Base-by-base conservation (phyloP, 2,113 vertebrate genomes). In the Shinisaurus crocodilurus region DNA sequence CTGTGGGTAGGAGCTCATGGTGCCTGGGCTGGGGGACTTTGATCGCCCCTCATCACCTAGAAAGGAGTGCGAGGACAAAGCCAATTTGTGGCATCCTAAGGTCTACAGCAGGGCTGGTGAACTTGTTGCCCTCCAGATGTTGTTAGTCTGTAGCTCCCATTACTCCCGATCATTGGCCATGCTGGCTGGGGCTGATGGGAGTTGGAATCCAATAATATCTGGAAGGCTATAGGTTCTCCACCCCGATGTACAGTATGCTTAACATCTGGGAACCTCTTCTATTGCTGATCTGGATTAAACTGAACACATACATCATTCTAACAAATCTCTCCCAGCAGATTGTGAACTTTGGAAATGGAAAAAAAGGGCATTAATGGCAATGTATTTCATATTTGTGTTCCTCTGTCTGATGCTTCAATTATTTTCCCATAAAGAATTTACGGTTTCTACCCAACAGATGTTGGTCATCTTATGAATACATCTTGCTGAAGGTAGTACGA, bases 231-330 rank as follows among this genome's bases (percentile, higher is more conserved):
- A 32, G 82, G 45, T 85, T 54, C 45, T 43, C 45, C 67, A n/a
- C 20, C 18, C 34, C 29, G 7, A 63, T 63, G 92, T 67, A 43
- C 63, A 34, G 87, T 90, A 87, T 94, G 90, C 87, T 94, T 95
- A 95, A 94, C 86, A 95, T 93, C 94, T 96, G 94, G 89, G 92
- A 95, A 93, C 87, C 76, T 92, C 69, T 95, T 94, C 48, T 92
- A 90, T 92, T 95, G 88, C 95, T 96, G 95, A 87, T 96, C 95
- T 95, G 93, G 89, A 91, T 94, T 95, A 97, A 97, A 97, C 97
- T 96, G 97, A 97, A 96, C 94, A 88, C 91, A 96, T 97, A 95
- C 40, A 97, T 97, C 96, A 96, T 96, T 95, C 54, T 95, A 97
- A 97, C 90, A 96, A 96, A 96, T 89, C 82, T 96, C 92, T 97